phyloP scores from a whole-genome alignment of 2,113 vertebrate species.

The Origma solitaria region DNA sequence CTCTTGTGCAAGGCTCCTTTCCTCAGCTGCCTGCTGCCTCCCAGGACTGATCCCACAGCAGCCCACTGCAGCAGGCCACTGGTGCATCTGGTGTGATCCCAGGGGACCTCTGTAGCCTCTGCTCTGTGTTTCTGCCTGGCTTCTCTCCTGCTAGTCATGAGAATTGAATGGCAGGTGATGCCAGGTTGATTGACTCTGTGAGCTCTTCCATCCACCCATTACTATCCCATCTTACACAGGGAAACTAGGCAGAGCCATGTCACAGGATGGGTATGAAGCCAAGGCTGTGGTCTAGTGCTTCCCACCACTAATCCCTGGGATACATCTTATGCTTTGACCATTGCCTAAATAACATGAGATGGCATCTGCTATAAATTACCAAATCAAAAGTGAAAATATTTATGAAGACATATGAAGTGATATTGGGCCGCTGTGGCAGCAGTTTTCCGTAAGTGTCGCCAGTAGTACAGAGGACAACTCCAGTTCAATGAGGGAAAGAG shows the following conservation, averaged over 20 bases:
- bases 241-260: not conserved
- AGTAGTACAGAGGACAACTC: not conserved
- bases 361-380: not conserved
- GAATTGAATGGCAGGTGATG: not conserved
- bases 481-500: not conserved
- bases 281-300: not conserved
- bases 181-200: not conserved
- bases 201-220: not conserved
- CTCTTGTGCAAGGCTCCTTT: not conserved
- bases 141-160: not conserved
- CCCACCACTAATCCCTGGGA: accelerated
- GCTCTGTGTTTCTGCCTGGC: not conserved
- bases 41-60: not conserved
- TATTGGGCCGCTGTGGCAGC: not conserved
- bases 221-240: not conserved
- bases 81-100: not conserved
- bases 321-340: not conserved
- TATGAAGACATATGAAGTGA: not conserved
- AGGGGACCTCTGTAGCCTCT: not conserved
- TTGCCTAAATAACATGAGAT: not conserved
- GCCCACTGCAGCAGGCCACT: accelerated
- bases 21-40: not conserved
- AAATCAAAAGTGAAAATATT: not conserved
- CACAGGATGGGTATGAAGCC: not conserved
- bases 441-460: not conserved